A percentile compares a stretch with the other conserved stretches of the same genome.
Conservation (phyloP, 2,888 invertebrate genomes). For the Halictus ligatus region DNA sequence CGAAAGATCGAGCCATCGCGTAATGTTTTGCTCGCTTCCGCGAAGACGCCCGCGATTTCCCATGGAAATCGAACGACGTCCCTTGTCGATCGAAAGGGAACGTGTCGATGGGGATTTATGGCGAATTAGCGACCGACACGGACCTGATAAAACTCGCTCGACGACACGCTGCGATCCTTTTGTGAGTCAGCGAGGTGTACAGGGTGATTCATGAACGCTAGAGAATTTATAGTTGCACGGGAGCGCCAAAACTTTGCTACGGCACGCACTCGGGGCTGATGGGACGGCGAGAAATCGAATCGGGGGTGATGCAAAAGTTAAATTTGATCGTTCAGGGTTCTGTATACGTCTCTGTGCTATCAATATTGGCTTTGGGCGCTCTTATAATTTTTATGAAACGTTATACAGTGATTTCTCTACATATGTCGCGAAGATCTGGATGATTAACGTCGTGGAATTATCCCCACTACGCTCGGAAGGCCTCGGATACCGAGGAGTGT, state of each 20-base stretch:
- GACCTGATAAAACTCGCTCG: not conserved
- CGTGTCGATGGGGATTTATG: constrained; percentile 50
- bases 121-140: constrained; percentile 37
- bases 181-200: not conserved
- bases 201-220: not conserved
- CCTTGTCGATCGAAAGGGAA: constrained; percentile 34
- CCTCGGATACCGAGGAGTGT: too few species aligned
- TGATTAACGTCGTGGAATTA: too few species aligned
- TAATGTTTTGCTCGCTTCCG: constrained; percentile 68
- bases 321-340: too few species aligned
- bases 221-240: not conserved
- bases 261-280: too few species aligned
- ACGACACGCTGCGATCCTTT: not conserved
- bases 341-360: too few species aligned
- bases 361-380: too few species aligned
- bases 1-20: constrained; percentile 62
- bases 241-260: not conserved
- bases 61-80: constrained; percentile 63
- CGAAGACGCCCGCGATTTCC: constrained; percentile 56
- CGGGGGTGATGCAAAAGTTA: too few species aligned
- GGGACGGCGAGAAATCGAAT: too few species aligned
- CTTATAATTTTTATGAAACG: too few species aligned
- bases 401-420: too few species aligned
- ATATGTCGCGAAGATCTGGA: too few species aligned
- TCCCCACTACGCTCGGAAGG: too few species aligned